phyloP scores from a whole-genome alignment of 2,888 invertebrate genomes.

The Troilus luridus region DNA sequence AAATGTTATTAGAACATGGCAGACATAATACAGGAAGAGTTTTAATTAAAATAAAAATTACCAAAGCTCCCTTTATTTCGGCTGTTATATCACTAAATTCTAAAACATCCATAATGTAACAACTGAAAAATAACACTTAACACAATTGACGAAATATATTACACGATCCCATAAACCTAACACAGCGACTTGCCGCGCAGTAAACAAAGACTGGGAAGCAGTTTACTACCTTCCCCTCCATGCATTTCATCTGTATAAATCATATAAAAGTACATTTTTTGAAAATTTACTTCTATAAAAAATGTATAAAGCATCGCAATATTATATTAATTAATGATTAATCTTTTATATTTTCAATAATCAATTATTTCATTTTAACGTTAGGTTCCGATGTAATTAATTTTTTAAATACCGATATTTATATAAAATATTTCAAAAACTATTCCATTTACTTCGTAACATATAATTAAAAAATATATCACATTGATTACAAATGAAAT shows the following conservation, averaged over 20 bases:
- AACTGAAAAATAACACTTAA: background rate
- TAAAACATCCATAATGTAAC: constrained; percentile 76
- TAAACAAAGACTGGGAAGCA: constrained; percentile 22
- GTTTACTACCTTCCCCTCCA: background rate
- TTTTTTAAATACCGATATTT: background rate
- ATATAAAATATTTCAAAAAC: background rate
- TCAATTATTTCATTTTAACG: background rate
- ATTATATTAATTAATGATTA: background rate
- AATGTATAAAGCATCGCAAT: background rate
- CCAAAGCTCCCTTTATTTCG: constrained; percentile 90
- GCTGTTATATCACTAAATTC: constrained; percentile 89
- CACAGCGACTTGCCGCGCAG: background rate
- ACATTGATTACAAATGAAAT: background rate
- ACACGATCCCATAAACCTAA: background rate
- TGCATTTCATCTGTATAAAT: background rate
- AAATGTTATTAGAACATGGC: constrained; percentile 50
- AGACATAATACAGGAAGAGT: background rate
- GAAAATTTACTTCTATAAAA: background rate
- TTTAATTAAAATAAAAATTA: constrained; percentile 70
- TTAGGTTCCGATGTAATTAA: background rate
- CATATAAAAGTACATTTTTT: background rate
- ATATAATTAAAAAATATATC: background rate
- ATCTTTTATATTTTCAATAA: background rate
- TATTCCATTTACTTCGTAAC: background rate
- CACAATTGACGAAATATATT: background rate